Base-by-base conservation (phyloP, 2,888 invertebrate species). In the Agrotis clavis region DNA sequence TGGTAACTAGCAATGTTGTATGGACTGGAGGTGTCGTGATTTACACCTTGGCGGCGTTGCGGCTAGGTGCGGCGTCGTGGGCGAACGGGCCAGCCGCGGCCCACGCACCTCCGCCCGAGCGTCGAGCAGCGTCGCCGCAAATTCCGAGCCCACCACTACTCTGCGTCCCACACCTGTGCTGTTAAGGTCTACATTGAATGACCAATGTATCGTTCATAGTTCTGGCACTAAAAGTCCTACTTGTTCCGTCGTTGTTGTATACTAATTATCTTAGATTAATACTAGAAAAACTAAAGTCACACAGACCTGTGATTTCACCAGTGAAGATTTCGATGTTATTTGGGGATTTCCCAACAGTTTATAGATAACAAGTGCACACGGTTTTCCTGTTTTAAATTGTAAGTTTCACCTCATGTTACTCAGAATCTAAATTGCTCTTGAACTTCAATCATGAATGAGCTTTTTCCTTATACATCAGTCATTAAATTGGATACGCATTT, bases 21-120 rank as follows among this genome's bases (percentile, higher is more conserved):
- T 76, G 82, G 82, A 87, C 86, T 76, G 82, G 82, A 87, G 87
- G 88, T 89, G 88, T 89, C 85, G 88, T 91, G 90, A 92, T 92
- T 92, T 90, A 91, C 92, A 90, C 91, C 87, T 89, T 91, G 90
- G 87, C 89, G 89, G 89, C 91, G 88, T 81, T 85, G 87, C 88
- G 93, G 93, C 93, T 95, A 93, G 95, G 95, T 94, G 95, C 91
- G 95, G 93, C 89, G 89, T 81, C 86, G 94, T 93, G 94, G 93
- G 94, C 95, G 95, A 94, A 93, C 94, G 85, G 84, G 92, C 92
- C 87, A 84, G 85, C 89, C 80, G 86, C 87, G 82, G 86, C 88
- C 86, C 83, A 86, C 89, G 90, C 94, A 87, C 86, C 90, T 90
- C 95, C 93, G 90, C 92, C 74, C 79, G 86, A 86, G 86, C 89